Conservation (phyloP, 1,140 invertebrate genomes). For the Nixonia krombeini region DNA sequence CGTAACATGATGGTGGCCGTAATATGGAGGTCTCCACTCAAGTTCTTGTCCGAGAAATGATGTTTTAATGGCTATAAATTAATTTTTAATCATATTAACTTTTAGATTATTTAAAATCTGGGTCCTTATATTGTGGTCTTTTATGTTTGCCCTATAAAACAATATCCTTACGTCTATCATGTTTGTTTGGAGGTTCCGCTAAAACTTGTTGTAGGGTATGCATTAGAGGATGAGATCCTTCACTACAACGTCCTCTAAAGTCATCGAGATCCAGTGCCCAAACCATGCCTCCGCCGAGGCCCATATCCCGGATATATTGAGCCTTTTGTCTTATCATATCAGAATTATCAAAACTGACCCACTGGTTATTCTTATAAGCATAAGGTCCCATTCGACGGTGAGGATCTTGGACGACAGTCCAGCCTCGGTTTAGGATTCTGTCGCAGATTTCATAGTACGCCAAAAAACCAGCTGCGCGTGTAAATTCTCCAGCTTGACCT, state of each 20-base stretch:
- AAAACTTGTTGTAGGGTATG: conserved; percentile 79
- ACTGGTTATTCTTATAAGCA: conserved; percentile 87
- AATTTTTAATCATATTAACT: conserved; percentile 3
- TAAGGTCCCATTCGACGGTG: conserved; percentile 86
- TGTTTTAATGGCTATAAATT: conserved; percentile 50
- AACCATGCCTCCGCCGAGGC: conserved; percentile 89
- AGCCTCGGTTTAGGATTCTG: conserved; percentile 80
- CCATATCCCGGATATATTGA: conserved; percentile 80
- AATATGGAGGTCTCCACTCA: conserved; percentile 42
- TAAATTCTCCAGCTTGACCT: conserved; percentile 85
- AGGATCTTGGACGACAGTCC: conserved; percentile 85
- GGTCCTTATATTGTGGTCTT: not conserved
- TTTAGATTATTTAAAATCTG: too few relatives aligned
- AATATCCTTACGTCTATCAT: conserved; percentile 56
- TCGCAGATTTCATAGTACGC: conserved; percentile 94
- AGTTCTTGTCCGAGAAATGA: conserved; percentile 54
- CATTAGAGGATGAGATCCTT: conserved; percentile 83
- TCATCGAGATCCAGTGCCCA: conserved; percentile 84
- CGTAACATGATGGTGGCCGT: not conserved
- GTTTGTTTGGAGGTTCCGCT: conserved; percentile 64
- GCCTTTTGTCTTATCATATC: conserved; percentile 85
- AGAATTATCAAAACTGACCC: conserved; percentile 90
- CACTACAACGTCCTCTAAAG: conserved; percentile 76
- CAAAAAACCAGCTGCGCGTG: conserved; percentile 86
- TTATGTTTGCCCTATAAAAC: not conserved